Evolutionary conservation across 2,113 vertebrate species (phyloP).

Genomic region (Chlorodrepanis virens): DNA sequence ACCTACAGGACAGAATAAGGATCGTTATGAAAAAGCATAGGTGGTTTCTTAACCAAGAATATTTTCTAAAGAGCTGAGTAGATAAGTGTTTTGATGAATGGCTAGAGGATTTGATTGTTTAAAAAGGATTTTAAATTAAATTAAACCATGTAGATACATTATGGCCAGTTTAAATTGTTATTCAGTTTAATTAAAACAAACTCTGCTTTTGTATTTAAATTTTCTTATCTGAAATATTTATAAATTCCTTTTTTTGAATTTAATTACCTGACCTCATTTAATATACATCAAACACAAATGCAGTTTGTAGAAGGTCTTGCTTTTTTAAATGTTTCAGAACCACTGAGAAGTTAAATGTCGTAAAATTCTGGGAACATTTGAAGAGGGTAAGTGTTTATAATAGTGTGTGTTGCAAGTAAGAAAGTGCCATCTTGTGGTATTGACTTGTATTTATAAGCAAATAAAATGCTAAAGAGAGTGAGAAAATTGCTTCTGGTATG

Average conservation of each 20-base stretch:
- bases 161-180: conserved; percentile 63
- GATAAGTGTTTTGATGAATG: conserved; percentile 55
- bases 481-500: conserved; percentile 39
- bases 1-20: conserved; percentile 50
- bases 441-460: conserved; percentile 80
- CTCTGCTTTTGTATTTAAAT: conserved; percentile 82
- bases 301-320: conserved; percentile 76
- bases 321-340: conserved; percentile 78
- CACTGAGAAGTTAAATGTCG: conserved; percentile 45
- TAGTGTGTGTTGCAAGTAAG: conserved; percentile 73
- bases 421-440: conserved; percentile 83
- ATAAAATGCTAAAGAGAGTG: conserved; percentile 78
- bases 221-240: conserved; percentile 82
- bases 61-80: conserved; percentile 52
- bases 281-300: conserved; percentile 71
- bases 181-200: conserved; percentile 75
- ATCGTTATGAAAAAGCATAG: conserved; percentile 39
- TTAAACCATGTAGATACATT: conserved; percentile 69
- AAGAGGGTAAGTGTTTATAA: conserved; percentile 75
- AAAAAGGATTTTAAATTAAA: conserved; percentile 70
- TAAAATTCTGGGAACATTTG: conserved; percentile 71
- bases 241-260: conserved; percentile 79
- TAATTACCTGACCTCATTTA: conserved; percentile 80
- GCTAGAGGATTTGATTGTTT: conserved; percentile 60
- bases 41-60: conserved; percentile 56